Base-by-base conservation (phyloP, 1,140 invertebrate genomes). In the Caerostris darwini region DNA sequence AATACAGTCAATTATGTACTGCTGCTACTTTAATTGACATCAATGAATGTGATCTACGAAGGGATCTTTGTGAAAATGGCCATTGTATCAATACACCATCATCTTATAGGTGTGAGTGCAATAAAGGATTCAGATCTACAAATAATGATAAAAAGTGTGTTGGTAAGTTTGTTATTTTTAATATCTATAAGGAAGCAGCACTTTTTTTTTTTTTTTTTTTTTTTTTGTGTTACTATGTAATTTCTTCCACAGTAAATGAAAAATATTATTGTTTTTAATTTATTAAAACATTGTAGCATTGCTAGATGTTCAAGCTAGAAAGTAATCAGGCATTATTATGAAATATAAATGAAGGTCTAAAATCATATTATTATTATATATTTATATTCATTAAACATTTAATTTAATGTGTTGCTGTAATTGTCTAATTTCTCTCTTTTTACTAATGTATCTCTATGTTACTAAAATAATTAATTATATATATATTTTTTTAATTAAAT, bases 91-190 rank as follows among this genome's bases (percentile, higher is more conserved):
- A 99, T 95, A 97, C 97, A 1, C 97, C 97, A 0, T 99, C 99
- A 6, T 98, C 98, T 77, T 99, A 98, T 95, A 96, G 96, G 71
- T 99, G 99, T 96, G 96, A 96, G 12, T 99, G 99, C 96, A 98
- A 98, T 0, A 96, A 97, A 4, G 99, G 99, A 0, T 99, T 99
- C 96, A 97, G 96, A 50, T 96, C 98, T 6, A 97, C 97, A 0
- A 95, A 96, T 8, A 98, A 98, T 95, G 96, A 96, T 19, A 96
- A 97, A 85, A 97, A 97, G 56, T 99, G 98, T 95, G 97, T 97
- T 96, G 98, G 98, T 98, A 96, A 82, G 93, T 91, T 7, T 61
- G 17, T 12, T 53, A 5, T 14, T 67, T 67, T 34, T 34, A 1
- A 34, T 34, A 34, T 34, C 34, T 34, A 34, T 34, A 2, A 34